Base-by-base conservation (phyloP, 2,797 vertebrate genomes). In the Lepus oiostolus region DNA sequence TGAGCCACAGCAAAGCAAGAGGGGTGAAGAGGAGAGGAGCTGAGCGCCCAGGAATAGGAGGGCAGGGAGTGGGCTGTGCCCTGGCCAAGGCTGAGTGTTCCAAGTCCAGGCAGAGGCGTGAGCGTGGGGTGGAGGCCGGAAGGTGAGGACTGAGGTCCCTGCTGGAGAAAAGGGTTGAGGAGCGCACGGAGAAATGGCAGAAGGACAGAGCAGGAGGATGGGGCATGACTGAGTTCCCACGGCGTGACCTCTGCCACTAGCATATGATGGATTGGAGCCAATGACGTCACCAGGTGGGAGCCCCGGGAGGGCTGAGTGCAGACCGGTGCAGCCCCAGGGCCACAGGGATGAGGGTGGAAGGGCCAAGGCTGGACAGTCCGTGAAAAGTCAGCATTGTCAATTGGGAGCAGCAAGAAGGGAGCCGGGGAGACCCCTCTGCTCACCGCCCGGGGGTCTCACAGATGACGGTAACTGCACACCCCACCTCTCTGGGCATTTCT, bases 101-200 rank as follows among this genome's bases (percentile, higher is more conserved):
- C 19, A 77, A 63, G 26, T 21, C 8, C 24, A 68, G 60, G 32
- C 16, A 60, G 30, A 63, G 0, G 0, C 14, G 3, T 21, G 84
- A 65, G 35, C 50, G 10, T 1, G 75, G 67, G 42, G 5, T 42
- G 9, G 35, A 3, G 8, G n/a, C 16, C 14, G 67, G 21, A 32
- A 50, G n/a, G 75, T 8, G 6, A 80, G 26, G 9, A 16, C n/a
- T 4, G 8, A 30, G 54, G 35, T 65, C 21, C 19, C n/a, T 76
- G 38, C 30, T 38, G 5, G 74, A 50, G 68, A 80, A 32, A 79
- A 16, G 28, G 5, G 5, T 0, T 4, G 22, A 68, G 13, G 42
- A 47, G 24, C 35, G 72, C 1, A 1, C 35, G 35, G 65, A 90
- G 35, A 35, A 12, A 50, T 0, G 8, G 63, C 5, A 0, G 9